Evolutionary conservation across 2,113 vertebrate genomes (phyloP).

Genomic region (Meleagris gallopavo): DNA sequence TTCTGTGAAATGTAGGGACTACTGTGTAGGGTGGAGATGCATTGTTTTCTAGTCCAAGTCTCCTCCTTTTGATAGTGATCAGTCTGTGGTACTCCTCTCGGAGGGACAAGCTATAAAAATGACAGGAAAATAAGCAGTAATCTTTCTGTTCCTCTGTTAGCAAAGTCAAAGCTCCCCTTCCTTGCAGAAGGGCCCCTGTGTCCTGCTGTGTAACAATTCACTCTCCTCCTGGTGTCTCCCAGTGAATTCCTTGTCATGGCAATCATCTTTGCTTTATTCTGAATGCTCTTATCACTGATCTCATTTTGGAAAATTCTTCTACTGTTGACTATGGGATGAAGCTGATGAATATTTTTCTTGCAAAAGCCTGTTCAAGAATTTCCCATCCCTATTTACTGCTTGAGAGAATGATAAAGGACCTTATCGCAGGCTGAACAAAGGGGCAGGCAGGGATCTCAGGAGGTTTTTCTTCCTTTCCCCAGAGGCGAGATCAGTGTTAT

Average conservation of each 20-base stretch:
- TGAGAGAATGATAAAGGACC: neutral
- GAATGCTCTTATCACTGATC: neutral
- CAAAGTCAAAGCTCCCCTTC: neutral
- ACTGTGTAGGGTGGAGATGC: neutral
- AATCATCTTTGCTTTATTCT: neutral
- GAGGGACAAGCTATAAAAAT: neutral
- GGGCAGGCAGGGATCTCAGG: neutral
- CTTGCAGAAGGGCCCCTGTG: neutral
- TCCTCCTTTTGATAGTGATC: neutral
- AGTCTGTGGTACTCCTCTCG: neutral
- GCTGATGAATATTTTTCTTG: neutral
- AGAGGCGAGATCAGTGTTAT: neutral
- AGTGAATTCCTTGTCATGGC: neutral
- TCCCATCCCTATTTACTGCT: neutral
- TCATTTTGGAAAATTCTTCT: neutral
- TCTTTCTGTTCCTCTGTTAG: neutral
- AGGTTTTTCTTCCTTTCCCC: neutral
- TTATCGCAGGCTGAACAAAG: accelerated
- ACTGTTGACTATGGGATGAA: neutral
- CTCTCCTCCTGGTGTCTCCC: neutral
- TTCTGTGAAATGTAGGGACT: neutral
- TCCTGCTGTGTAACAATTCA: neutral
- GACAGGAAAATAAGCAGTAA: neutral
- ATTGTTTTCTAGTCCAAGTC: neutral
- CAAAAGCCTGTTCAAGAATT: neutral